Evolutionary conservation across 1,140 invertebrate genomes (phyloP).

Genomic region (Leguminivora glycinivorella): DNA sequence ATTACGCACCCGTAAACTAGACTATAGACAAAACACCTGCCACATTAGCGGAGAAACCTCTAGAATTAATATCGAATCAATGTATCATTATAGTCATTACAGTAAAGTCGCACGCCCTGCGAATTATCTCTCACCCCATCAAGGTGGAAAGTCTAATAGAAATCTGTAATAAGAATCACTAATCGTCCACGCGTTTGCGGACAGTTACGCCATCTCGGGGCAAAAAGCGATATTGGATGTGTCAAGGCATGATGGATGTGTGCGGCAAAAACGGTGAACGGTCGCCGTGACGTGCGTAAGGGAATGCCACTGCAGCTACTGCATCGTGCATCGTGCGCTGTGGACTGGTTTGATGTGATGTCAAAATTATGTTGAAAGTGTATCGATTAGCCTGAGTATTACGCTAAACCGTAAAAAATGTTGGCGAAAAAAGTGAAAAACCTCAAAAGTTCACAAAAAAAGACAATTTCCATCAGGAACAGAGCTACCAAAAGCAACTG

Average conservation of each 20-base stretch:
- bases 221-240: constrained; percentile 77
- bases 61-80: constrained; percentile 77
- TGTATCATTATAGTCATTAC: constrained; percentile 67
- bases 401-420: neutral
- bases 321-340: constrained; percentile 42
- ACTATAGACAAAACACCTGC: constrained; percentile 56
- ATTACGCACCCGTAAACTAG: constrained; percentile 18
- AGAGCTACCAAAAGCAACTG: too few relatives aligned
- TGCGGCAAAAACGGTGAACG: constrained; percentile 64
- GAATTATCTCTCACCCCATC: constrained; percentile 74
- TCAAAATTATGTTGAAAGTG: neutral
- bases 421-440: neutral
- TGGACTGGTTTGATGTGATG: neutral
- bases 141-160: constrained; percentile 76
- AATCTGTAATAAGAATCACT: constrained; percentile 74
- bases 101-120: constrained; percentile 63
- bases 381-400: neutral
- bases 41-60: constrained; percentile 58
- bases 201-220: constrained; percentile 71
- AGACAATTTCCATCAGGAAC: too few relatives aligned
- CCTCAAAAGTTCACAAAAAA: too few relatives aligned
- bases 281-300: constrained; percentile 56
- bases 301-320: constrained; percentile 41
- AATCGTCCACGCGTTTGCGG: constrained; percentile 67
- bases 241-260: constrained; percentile 75